Conservation (phyloP, 2,888 invertebrate genomes). For the Germaria angustata region DNA sequence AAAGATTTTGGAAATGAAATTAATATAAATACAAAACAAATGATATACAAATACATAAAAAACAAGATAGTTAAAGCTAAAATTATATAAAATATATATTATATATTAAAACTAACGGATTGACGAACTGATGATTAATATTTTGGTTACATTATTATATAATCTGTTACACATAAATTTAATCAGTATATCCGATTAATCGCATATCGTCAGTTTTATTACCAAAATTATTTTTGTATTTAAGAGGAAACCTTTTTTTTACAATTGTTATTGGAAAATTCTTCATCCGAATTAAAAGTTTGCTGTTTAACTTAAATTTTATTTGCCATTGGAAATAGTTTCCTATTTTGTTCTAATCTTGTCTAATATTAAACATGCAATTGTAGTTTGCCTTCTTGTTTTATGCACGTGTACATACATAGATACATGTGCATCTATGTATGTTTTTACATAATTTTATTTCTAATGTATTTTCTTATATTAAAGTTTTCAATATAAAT, state of each 20-base stretch:
- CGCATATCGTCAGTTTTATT: too few relatives aligned
- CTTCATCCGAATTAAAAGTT: neutral
- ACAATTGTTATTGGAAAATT: neutral
- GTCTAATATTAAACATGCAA: constrained; percentile 24
- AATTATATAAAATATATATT: too few relatives aligned
- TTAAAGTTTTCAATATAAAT: constrained; percentile 60
- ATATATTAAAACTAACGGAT: too few relatives aligned
- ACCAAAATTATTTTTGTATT: neutral
- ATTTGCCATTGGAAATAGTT: neutral
- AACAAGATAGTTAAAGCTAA: too few relatives aligned
- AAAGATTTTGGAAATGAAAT: too few relatives aligned
- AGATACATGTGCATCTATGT: neutral
- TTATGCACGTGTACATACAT: neutral
- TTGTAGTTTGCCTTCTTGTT: neutral
- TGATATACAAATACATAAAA: too few relatives aligned
- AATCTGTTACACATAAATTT: too few relatives aligned
- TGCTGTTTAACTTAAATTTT: neutral
- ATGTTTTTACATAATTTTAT: neutral
- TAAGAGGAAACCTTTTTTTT: neutral
- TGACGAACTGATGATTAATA: too few relatives aligned
- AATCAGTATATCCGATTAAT: too few relatives aligned
- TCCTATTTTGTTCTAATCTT: constrained; percentile 9
- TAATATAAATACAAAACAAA: too few relatives aligned
- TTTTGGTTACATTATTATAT: too few relatives aligned
- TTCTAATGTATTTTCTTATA: constrained; percentile 26